Conservation (phyloP, 2,888 invertebrate species). For the Xanthorhoe spadicearia region DNA sequence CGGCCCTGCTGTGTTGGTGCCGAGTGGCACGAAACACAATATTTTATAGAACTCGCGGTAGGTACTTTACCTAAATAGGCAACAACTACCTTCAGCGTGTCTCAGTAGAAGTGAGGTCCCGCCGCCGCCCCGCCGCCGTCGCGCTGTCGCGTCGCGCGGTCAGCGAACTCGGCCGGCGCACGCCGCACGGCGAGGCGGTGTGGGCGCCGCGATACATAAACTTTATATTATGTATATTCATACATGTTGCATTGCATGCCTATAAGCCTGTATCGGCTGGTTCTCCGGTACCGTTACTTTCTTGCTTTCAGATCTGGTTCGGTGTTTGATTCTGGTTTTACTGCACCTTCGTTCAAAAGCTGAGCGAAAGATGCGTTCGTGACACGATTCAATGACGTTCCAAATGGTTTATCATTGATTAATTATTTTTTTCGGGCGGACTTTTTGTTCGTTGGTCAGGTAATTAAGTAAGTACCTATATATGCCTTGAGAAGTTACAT, state of each 20-base stretch:
- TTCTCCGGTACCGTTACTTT: slow-evolving; percentile 64
- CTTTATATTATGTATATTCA: slow-evolving; percentile 25
- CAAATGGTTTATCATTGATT: background rate
- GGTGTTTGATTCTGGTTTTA: slow-evolving; percentile 61
- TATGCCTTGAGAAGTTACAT: background rate
- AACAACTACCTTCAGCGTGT: background rate
- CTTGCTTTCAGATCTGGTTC: slow-evolving; percentile 67
- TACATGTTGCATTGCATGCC: slow-evolving; percentile 26
- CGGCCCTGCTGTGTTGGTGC: no score
- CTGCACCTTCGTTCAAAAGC: slow-evolving; percentile 29
- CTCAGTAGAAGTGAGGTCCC: background rate
- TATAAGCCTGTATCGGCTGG: slow-evolving; percentile 48
- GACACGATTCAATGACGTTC: background rate
- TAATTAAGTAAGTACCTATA: background rate
- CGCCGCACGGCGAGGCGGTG: no score
- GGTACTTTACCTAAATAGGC: background rate
- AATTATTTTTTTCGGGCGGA: no score
- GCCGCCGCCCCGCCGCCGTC: slow-evolving; percentile 24
- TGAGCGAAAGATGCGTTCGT: slow-evolving; percentile 7
- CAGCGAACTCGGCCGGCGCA: slow-evolving; percentile 29
- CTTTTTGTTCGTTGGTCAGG: no score
- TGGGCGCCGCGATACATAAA: slow-evolving; percentile 35
- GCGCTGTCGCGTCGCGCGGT: no score
- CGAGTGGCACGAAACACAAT: background rate
- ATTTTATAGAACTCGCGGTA: background rate